Evolutionary conservation across 2,797 vertebrate species (phyloP), one percentile per base, ranked within the genome.

Genomic region (Holocentrus rufus): DNA sequence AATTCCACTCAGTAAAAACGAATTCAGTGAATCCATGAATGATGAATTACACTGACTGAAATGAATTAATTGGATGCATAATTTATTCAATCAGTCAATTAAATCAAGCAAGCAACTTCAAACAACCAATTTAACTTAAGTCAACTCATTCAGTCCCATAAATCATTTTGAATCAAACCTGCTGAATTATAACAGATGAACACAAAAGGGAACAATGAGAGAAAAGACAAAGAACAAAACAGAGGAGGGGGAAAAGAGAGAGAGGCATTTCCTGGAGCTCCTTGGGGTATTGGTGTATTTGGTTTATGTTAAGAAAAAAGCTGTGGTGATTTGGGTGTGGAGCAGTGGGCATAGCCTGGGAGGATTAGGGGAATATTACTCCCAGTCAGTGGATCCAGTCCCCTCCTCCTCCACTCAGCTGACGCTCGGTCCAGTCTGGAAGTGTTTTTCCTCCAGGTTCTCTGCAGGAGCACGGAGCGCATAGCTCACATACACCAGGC

Each of bases 351-450:
- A 92, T 85, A 91, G 92, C 91, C 93, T 90, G 84, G 91, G 90
- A 91, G 94, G 94, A 95, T 96, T 93, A 95, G 89, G 89, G 9
- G 42, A 91, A 92, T 74, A 94, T 83, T 80, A 83, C 84, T 74
- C 74, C 72, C 72, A 75, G 59, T 74, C 20, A 7, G 36, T 69
- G 76, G 60, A 66, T 68, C 50, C 61, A 50, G 17, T 31, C 55
- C 64, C 68, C 31, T 63, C 64, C 31, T 64, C 39, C 73, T 59
- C 49, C 46, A 22, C 76, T 81, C 74, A 77, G 67, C 78, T 78
- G 78, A 74, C 65, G 11, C 76, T 81, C 72, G 50, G 18, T 79
- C 75, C 84, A 79, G 80, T 72, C 83, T 83, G 77, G 93, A 91
- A 93, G 93, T 85, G 88, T 74, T 85, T 81, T 86, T 77, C 81